A percentile compares a stretch with the other conserved stretches of the same genome.
phyloP scores from a whole-genome alignment of 2,888 invertebrate genomes.

The Perizoma flavofasciatum region DNA sequence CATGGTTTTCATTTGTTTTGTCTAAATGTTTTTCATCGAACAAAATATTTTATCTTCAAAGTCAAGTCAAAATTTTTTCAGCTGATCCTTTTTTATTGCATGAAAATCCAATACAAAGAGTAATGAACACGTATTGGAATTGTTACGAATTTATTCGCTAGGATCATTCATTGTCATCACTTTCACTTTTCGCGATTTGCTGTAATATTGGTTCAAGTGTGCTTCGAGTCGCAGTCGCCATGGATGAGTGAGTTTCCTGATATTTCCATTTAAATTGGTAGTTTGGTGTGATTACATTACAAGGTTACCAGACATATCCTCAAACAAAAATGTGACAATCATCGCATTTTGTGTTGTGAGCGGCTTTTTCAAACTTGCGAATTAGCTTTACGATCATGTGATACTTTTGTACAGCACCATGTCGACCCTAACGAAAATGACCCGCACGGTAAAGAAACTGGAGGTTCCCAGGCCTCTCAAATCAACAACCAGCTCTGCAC shows the following conservation, averaged over 20 bases:
- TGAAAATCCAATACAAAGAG: constrained; percentile 75
- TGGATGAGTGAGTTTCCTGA: constrained; percentile 81
- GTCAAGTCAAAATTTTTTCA: constrained; percentile 80
- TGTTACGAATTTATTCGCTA: constrained; percentile 82
- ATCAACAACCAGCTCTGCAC: constrained; percentile 82
- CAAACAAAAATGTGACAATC: constrained; percentile 61
- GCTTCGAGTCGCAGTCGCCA: constrained; percentile 70
- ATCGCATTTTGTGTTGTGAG: constrained; percentile 33
- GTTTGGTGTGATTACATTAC: constrained; percentile 66
- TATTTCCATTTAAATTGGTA: constrained; percentile 55
- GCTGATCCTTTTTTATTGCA: constrained; percentile 73
- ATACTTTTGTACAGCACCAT: constrained; percentile 68
- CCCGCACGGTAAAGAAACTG: constrained; percentile 88
- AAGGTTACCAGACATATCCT: constrained; percentile 69
- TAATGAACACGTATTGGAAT: constrained; percentile 83
- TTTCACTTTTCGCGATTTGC: constrained; percentile 81
- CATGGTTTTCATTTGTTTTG: constrained; percentile 81
- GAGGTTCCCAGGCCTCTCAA: constrained; percentile 90
- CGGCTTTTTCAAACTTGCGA: constrained; percentile 32
- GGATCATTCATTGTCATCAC: constrained; percentile 82
- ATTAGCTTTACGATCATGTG: not conserved
- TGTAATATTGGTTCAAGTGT: constrained; percentile 71
- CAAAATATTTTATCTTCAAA: constrained; percentile 73
- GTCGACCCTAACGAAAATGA: constrained; percentile 86
- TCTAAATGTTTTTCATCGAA: constrained; percentile 78